Conservation (phyloP, 1,140 invertebrate species). For the Neodiprion virginianus region DNA sequence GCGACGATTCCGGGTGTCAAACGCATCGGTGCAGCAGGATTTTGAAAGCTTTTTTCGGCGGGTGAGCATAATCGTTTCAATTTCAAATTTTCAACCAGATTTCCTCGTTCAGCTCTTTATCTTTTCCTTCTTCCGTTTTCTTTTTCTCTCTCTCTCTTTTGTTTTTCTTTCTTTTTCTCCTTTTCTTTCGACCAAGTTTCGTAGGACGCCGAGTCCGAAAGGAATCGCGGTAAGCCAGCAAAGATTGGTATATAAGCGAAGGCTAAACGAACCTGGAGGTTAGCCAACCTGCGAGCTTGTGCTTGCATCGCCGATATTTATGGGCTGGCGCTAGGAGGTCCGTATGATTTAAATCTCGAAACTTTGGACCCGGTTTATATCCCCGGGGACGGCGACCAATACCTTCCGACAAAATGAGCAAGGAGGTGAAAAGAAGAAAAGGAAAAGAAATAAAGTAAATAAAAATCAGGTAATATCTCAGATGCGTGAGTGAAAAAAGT, state of each 20-base stretch:
- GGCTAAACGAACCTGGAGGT: constrained; percentile 43
- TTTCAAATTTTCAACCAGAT: not conserved
- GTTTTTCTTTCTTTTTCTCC: too few relatives aligned
- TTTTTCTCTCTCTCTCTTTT: too few relatives aligned
- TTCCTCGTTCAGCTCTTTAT: not conserved
- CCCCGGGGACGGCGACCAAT: not conserved
- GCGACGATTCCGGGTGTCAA: too few relatives aligned
- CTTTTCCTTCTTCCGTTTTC: not conserved
- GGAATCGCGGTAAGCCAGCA: constrained; percentile 26
- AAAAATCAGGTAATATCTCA: not conserved
- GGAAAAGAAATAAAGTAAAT: not conserved
- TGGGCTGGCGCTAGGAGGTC: constrained; percentile 44
- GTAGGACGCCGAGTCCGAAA: not conserved
- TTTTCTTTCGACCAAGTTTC: too few relatives aligned
- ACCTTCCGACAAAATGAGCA: not conserved
- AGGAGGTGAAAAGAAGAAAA: not conserved
- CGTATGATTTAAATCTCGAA: constrained; percentile 46
- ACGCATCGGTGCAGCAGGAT: too few relatives aligned
- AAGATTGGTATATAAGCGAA: constrained; percentile 36
- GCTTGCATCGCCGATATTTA: constrained; percentile 46
- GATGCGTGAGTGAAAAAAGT: too few relatives aligned
- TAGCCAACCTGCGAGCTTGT: constrained; percentile 37
- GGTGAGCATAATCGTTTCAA: too few relatives aligned
- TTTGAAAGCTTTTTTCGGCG: too few relatives aligned
- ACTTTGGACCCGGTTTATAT: constrained; percentile 24